These are phyloP conservation scores for Temnothorax unifasciatus DNA, from an alignment of 2,888 invertebrate genomes.

Conservation along the genomic window DNA sequence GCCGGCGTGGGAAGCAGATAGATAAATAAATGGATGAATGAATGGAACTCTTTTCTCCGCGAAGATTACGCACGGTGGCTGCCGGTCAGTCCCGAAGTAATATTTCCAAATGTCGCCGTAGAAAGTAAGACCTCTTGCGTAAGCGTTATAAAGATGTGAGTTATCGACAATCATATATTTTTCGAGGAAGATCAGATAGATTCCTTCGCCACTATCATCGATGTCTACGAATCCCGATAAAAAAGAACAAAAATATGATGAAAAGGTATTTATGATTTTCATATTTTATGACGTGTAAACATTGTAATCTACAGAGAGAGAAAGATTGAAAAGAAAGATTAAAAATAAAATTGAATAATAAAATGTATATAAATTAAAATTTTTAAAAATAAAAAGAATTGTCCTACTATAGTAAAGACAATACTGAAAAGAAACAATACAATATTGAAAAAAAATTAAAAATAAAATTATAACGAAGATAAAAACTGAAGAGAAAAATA, in stretches of 20 bases:
- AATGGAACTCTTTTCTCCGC: slow-evolving; percentile 51
- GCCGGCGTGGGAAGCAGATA: slow-evolving; percentile 20
- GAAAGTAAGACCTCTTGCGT: slow-evolving; percentile 72
- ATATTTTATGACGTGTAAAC: neutral
- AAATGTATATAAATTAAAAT: neutral
- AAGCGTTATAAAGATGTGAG: slow-evolving; percentile 51
- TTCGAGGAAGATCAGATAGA: neutral
- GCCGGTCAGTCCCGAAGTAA: slow-evolving; percentile 60
- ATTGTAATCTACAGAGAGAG: neutral
- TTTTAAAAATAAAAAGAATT: neutral
- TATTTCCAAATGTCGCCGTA: slow-evolving; percentile 59
- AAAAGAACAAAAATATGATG: neutral
- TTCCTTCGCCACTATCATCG: neutral
- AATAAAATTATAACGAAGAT: neutral
- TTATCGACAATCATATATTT: slow-evolving; percentile 26
- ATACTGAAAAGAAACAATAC: neutral
- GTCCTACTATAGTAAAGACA: neutral
- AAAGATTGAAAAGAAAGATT: neutral
- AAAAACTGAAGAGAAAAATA: neutral
- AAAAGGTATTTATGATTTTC: neutral
- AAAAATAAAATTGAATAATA: neutral
- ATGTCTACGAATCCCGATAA: neutral
- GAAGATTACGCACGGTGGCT: slow-evolving; percentile 57
- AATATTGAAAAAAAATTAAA: neutral
- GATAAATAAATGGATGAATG: slow-evolving; percentile 47